Evolutionary conservation across 2,797 vertebrate species (phyloP).

Genomic region (Acipenser oxyrinchus): DNA sequence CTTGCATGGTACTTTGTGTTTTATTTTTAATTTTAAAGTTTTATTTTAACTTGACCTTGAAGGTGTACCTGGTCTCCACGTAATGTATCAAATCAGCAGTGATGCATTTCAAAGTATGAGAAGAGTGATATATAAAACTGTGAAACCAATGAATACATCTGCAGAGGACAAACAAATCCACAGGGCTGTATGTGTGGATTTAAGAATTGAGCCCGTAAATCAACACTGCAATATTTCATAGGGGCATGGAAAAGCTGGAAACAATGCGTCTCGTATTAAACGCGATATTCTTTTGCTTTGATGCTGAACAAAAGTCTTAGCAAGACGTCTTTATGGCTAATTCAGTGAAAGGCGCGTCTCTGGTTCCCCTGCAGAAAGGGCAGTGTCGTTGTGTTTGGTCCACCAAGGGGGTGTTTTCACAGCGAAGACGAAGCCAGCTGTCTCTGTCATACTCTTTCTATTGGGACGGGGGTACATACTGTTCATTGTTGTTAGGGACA

Average conservation of each 20-base stretch:
- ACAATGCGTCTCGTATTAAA: constrained; percentile 75
- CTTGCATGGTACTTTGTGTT: too few species aligned
- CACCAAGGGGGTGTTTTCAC: constrained; percentile 56
- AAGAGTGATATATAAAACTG: too few species aligned
- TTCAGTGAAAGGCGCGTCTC: constrained; percentile 78
- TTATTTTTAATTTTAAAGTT: too few species aligned
- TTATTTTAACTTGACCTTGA: too few species aligned
- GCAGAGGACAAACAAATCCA: too few species aligned
- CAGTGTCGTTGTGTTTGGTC: constrained; percentile 76
- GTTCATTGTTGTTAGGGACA: constrained; percentile 49
- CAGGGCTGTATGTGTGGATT: constrained; percentile 32
- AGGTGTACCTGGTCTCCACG: too few species aligned
- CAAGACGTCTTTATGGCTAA: constrained; percentile 83
- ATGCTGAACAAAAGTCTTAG: constrained; percentile 80
- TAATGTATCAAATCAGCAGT: too few species aligned
- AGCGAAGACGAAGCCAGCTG: constrained; percentile 63
- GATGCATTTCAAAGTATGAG: too few species aligned
- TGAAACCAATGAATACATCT: too few species aligned
- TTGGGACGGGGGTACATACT: constrained; percentile 46
- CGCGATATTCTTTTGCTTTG: constrained; percentile 68
- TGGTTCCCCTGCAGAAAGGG: constrained; percentile 73
- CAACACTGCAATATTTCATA: constrained; percentile 75
- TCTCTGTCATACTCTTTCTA: constrained; percentile 49
- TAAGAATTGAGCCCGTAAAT: constrained; percentile 48
- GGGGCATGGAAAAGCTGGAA: constrained; percentile 78